Evolutionary conservation across 2,113 vertebrate species (phyloP).

Genomic region (Phocoena sinus): DNA sequence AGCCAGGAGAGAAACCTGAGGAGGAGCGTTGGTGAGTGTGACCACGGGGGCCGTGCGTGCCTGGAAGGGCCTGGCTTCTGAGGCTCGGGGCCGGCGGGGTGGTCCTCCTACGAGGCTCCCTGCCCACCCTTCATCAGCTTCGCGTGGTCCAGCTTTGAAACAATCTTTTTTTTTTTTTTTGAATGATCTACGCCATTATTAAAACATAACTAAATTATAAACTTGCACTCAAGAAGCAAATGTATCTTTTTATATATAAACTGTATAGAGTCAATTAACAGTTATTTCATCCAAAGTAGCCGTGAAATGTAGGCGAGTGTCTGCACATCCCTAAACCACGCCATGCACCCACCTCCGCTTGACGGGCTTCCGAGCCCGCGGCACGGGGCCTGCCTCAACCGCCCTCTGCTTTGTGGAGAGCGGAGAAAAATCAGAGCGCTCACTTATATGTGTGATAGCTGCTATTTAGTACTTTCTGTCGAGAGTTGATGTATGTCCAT

Average conservation of each 20-base stretch:
- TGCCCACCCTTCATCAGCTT: fast-evolving
- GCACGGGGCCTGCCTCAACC: fast-evolving
- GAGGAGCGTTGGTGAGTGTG: fast-evolving
- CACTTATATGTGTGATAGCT: fast-evolving
- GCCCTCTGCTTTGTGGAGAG: neutral
- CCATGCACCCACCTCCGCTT: neutral
- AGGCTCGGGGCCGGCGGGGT: fast-evolving
- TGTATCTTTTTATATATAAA: neutral
- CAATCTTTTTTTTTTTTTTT: fast-evolving
- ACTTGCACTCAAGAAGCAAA: slow-evolving; percentile 1
- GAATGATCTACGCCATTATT: neutral
- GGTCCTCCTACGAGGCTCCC: fast-evolving
- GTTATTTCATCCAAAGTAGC: neutral
- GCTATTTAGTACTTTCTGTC: neutral
- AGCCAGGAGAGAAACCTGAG: fast-evolving
- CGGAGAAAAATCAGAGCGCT: fast-evolving
- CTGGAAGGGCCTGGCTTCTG: fast-evolving
- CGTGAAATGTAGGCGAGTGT: neutral
- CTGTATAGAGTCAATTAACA: neutral
- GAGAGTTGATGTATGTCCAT: neutral
- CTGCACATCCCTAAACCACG: fast-evolving
- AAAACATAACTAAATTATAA: neutral
- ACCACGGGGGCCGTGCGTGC: fast-evolving
- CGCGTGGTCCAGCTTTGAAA: fast-evolving
- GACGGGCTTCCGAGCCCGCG: fast-evolving